These are phyloP conservation scores for Struthidea cinerea DNA, from an alignment of 2,113 vertebrate species.

Conservation along the genomic window DNA sequence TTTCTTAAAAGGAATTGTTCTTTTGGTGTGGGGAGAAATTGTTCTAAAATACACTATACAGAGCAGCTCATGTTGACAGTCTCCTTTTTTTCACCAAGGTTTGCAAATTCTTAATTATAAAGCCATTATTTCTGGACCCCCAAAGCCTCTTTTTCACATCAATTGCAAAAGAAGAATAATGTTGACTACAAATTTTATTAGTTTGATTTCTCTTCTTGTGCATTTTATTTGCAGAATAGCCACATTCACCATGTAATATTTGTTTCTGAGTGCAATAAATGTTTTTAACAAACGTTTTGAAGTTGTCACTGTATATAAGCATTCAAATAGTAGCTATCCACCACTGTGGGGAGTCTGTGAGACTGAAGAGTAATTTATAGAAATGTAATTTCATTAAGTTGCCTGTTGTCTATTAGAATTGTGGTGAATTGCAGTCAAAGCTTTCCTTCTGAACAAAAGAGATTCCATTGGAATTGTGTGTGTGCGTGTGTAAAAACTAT, in stretches of 20 bases:
- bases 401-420: background rate
- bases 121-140: background rate
- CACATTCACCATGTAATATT: background rate
- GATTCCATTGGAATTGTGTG: background rate
- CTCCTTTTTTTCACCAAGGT: background rate
- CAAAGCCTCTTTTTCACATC: background rate
- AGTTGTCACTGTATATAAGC: background rate
- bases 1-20: background rate
- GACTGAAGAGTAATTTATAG: background rate
- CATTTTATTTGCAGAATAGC: background rate
- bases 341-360: background rate
- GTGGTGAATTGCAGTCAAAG: background rate
- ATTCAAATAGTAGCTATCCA: background rate
- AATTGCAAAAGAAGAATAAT: background rate
- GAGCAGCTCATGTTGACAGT: background rate
- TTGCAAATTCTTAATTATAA: background rate
- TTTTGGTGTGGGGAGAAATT: background rate
- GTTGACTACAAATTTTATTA: background rate
- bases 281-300: background rate
- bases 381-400: background rate
- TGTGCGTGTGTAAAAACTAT: background rate
- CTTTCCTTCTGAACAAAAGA: background rate
- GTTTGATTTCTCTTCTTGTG: background rate
- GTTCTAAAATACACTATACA: background rate
- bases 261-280: background rate